Evolutionary conservation across 2,113 vertebrate genomes (phyloP), one percentile per base, ranked within the genome.

Genomic region (Leptosomus discolor): DNA sequence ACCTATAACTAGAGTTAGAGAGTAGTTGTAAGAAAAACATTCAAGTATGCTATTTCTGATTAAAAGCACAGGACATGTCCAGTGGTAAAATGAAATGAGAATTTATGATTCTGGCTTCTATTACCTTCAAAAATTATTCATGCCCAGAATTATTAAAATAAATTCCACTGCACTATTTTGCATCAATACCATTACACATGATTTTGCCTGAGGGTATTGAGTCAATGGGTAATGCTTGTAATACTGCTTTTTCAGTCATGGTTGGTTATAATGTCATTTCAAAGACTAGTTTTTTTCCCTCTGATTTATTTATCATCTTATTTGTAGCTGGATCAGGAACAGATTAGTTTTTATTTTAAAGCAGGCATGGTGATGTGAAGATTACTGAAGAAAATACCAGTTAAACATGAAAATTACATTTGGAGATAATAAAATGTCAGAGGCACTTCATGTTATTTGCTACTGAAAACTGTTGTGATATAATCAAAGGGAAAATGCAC

Each of bases 151-250:
- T 95, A 94, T 78, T 91, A 85, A 80, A 87, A 94, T 91, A 85
- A 97, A 94, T 97, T 96, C 76, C 39, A 78, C 76, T 83, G 76
- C 75, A 88, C 50, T 94, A 45, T 94, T 97, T 97, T 97, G 92
- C 92, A 95, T 97, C 92, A 95, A 71, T 90, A 86, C 75, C 41
- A 82, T 86, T 90, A 81, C 48, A 85, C 9, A 20, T 77, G 65
- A 93, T 97, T 97, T 95, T 95, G 91, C 97, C 90, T 87, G 68
- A 95, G 87, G 96, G 76, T 96, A 85, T 92, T 51, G 53, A 94
- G 69, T 90, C 84, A 90, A 83, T 48, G 73, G 56, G n/a, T 96
- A 92, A 92, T 95, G 48, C 87, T 80, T 82, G 71, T 64, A 92
- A 88, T 91, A 77, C 78, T 96, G 86, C 61, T 95, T 96, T 96